Percentiles rank a stretch among this genome's conserved stretches.
Evolutionary conservation across 2,888 invertebrate species (phyloP).

Genomic region (Papilio gigon): DNA sequence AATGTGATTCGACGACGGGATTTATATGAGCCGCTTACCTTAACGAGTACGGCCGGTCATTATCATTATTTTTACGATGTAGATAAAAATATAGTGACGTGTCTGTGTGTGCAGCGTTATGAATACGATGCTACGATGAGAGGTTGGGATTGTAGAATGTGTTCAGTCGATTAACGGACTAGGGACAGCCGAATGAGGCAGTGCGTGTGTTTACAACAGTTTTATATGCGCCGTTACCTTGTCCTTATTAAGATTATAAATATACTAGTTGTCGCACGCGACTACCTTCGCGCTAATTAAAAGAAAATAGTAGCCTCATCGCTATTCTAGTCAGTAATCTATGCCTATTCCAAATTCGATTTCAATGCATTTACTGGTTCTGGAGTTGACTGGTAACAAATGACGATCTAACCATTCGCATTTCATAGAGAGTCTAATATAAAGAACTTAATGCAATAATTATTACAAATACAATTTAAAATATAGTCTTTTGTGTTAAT

Average conservation of each 20-base stretch:
- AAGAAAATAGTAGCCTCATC: no score
- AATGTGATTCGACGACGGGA: slow-evolving; percentile 55
- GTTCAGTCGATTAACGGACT: neutral
- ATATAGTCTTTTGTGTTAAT: neutral
- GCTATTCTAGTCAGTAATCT: no score
- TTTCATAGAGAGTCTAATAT: no score
- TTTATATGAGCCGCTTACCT: slow-evolving; percentile 61
- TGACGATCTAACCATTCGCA: no score
- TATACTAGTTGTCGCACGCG: no score
- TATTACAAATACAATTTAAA: neutral
- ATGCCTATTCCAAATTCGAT: no score
- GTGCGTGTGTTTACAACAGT: neutral
- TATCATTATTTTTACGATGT: slow-evolving; percentile 38
- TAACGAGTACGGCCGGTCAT: slow-evolving; percentile 34
- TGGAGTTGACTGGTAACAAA: no score
- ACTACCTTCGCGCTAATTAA: no score
- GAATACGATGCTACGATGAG: slow-evolving; percentile 19
- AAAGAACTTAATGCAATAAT: neutral
- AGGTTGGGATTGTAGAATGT: neutral
- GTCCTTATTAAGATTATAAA: no score
- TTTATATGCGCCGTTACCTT: no score
- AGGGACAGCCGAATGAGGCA: neutral
- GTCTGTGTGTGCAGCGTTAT: slow-evolving; percentile 19
- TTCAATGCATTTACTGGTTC: no score
- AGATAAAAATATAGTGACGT: slow-evolving; percentile 24